Percentiles rank a stretch among this genome's conserved stretches.
phyloP scores from a whole-genome alignment of 2,888 invertebrate species.

The Nephrotoma appendiculata region DNA sequence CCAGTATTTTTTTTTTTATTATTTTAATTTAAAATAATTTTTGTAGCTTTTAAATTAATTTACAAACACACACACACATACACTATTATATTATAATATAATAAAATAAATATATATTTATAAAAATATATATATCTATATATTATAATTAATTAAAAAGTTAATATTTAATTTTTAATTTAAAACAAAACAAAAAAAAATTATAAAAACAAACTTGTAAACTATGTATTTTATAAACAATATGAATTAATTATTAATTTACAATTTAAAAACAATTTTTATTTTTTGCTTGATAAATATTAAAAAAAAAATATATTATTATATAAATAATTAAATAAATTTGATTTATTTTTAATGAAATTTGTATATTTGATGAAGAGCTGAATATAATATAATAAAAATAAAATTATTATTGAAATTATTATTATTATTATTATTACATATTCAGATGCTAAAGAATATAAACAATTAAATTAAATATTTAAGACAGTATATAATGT shows the following conservation, averaged over 20 bases:
- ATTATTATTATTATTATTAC: not conserved
- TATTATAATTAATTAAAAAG: not conserved
- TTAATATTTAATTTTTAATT: not conserved
- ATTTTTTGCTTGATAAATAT: not conserved
- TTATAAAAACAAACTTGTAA: not conserved
- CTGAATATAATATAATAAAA: not conserved
- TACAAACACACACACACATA: not conserved
- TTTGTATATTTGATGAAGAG: not conserved
- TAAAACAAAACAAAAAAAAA: conserved; percentile 1
- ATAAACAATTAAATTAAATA: not conserved
- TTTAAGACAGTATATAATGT: conserved; percentile 5
- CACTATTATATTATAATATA: not conserved
- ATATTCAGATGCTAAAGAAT: not conserved
- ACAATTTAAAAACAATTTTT: conserved; percentile 1
- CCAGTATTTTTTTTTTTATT: conserved; percentile 1
- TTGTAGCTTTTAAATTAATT: not conserved
- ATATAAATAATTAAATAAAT: not conserved
- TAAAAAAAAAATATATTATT: not conserved
- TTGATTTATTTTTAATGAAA: not conserved
- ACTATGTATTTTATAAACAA: conserved; percentile 3
- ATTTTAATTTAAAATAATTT: not conserved
- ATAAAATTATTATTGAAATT: not conserved
- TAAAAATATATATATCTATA: not conserved
- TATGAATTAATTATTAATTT: not conserved
- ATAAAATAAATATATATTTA: not conserved